Evolutionary conservation across 2,888 invertebrate species (phyloP), one percentile per base, ranked within the genome.

Genomic region (Suillia variegata): DNA sequence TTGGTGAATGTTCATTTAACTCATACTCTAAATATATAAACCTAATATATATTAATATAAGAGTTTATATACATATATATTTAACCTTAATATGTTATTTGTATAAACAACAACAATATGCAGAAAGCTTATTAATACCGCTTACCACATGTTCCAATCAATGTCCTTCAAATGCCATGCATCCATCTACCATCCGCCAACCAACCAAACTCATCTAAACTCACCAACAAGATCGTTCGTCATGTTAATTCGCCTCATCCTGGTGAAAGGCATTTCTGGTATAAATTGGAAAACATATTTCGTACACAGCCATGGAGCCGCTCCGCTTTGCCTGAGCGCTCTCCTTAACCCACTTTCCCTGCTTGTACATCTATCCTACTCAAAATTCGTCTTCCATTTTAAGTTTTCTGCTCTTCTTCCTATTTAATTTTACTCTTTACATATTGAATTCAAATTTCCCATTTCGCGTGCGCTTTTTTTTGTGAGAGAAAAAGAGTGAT

Each of bases 401-500:
- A 18, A 20, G 45, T 45, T 45, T 45, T 20, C 18, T 45, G 38
- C 38, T 38, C 38, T 45, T 18, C 20, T 45, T 45, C 45, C 4
- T 45, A 17, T 45, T 18, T 17, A 20, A 45, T 5, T 18, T 38
- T 38, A 10, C 4, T 38, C 15, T 13, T 38, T 5, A 42, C 17
- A 33, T 50, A 34, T 49, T 21, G 54, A 51, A 50, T 47, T 51
- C 4, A 45, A 45, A 45, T 17, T 45, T 5, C n/a, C n/a, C n/a
- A n/a, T n/a, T n/a, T n/a, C n/a, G n/a, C n/a, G n/a, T n/a, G n/a
- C 13, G 45, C 45, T 8, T 13, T 45, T 18, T 20, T 45, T 45
- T 45, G 20, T 18, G 51, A 1, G 56, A 45, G 38, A 58, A 52
- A 55, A 48, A 53, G 60, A 56, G 62, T 64, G 50, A 58, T 59